Evolutionary conservation across 2,888 invertebrate genomes (phyloP).

Genomic region (Eustalomyia histrio): DNA sequence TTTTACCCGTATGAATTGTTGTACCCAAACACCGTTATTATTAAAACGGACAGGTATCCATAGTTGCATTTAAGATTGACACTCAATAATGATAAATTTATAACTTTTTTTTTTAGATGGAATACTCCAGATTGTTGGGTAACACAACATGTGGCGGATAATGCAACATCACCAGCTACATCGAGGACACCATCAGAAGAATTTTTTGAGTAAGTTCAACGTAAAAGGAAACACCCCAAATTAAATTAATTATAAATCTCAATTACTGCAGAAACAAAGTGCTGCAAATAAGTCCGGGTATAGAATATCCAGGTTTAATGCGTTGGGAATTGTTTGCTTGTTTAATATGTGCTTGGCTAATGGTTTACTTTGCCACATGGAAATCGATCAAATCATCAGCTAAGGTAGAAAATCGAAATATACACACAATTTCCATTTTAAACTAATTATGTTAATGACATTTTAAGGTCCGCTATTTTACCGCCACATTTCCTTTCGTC

Average conservation of each 20-base stretch:
- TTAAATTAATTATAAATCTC: not conserved
- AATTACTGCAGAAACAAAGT: slow-evolving; percentile 86
- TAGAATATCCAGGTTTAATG: slow-evolving; percentile 89
- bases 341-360: slow-evolving; percentile 93
- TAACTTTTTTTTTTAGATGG: slow-evolving; percentile 78
- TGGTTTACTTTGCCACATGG: slow-evolving; percentile 97
- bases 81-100: not conserved
- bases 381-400: slow-evolving; percentile 97
- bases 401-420: slow-evolving; percentile 79
- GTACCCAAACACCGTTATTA: too few species aligned
- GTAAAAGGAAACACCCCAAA: not conserved
- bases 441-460: not conserved
- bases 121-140: slow-evolving; percentile 92
- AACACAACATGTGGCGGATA: slow-evolving; percentile 81
- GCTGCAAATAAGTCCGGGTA: slow-evolving; percentile 89
- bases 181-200: slow-evolving; percentile 94
- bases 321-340: slow-evolving; percentile 95
- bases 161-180: slow-evolving; percentile 84
- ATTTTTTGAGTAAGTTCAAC: slow-evolving; percentile 89
- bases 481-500: slow-evolving; percentile 94
- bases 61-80: too few species aligned
- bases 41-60: too few species aligned
- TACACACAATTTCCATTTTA: not conserved
- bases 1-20: too few species aligned
- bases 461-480: slow-evolving; percentile 90